phyloP scores from a whole-genome alignment of 2,888 invertebrate genomes.

The Aphodius granarius region DNA sequence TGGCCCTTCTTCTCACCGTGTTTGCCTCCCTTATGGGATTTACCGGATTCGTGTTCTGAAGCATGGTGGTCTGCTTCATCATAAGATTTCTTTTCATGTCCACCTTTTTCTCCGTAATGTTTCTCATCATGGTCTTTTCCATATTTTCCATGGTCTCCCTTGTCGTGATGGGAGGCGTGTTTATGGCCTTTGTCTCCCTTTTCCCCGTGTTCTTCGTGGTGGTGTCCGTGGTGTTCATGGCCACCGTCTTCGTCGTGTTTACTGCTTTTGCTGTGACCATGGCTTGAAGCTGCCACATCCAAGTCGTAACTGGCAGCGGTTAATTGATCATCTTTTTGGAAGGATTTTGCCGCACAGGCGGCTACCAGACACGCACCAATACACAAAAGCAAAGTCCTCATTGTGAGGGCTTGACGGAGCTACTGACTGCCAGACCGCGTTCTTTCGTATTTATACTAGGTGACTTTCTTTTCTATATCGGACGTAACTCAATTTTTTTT shows the following conservation, averaged over 20 bases:
- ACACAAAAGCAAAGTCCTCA: conserved; percentile 27
- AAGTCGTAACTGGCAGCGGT: conserved; percentile 31
- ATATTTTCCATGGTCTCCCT: conserved; percentile 67
- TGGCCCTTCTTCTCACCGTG: conserved; percentile 77
- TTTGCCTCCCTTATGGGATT: conserved; percentile 68
- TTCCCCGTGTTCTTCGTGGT: conserved; percentile 60
- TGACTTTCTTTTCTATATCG: conserved; percentile 32
- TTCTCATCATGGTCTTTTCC: conserved; percentile 68
- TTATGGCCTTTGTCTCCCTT: conserved; percentile 71
- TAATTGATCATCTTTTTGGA: conserved; percentile 43
- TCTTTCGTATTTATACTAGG: conserved; percentile 31
- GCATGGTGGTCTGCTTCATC: conserved; percentile 66
- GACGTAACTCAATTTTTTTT: conserved; percentile 24
- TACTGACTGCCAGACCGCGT: conserved; percentile 30
- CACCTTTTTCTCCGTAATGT: conserved; percentile 65
- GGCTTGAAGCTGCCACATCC: conserved; percentile 43
- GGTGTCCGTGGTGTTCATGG: conserved; percentile 58
- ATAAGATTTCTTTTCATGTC: conserved; percentile 62
- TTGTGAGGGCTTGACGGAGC: conserved; percentile 19
- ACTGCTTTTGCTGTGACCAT: conserved; percentile 35
- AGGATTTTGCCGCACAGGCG: conserved; percentile 43
- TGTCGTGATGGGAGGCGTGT: conserved; percentile 65
- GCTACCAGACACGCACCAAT: conserved; percentile 45
- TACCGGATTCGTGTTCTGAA: conserved; percentile 65
- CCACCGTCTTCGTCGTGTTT: conserved; percentile 56